Conservation (phyloP, 2,113 vertebrate species). For the Pelusios castaneus region DNA sequence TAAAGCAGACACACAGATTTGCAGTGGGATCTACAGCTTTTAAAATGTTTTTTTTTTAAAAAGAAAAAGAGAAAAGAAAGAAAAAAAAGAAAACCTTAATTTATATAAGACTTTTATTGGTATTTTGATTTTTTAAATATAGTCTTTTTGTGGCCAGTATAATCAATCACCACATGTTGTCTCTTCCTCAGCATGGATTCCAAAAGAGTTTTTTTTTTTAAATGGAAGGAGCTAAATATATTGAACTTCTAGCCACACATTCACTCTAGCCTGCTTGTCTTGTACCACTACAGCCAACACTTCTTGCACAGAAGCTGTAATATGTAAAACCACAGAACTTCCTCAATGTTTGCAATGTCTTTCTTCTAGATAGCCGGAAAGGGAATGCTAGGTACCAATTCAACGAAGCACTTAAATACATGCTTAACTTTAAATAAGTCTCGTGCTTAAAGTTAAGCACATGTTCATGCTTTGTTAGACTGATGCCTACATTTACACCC, state of each 20-base stretch:
- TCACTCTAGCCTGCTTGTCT: neutral
- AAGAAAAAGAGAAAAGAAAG: too few species aligned
- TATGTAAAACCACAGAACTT: neutral
- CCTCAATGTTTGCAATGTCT: neutral
- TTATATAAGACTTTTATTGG: neutral
- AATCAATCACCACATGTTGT: neutral
- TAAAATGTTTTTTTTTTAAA: neutral
- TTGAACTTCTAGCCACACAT: accelerated
- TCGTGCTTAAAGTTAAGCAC: neutral
- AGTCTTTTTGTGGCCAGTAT: neutral
- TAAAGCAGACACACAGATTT: conserved; percentile 13
- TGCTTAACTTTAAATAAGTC: neutral
- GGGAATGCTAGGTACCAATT: neutral
- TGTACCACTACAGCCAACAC: neutral
- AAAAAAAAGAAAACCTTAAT: neutral
- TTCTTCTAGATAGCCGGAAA: neutral
- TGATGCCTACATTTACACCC: neutral
- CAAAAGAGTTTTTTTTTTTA: neutral
- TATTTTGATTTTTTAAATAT: neutral
- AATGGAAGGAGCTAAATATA: neutral
- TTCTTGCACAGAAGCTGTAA: neutral
- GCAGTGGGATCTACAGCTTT: conserved; percentile 6
- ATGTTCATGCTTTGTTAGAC: neutral
- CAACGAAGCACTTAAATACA: neutral
- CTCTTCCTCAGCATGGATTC: neutral